These are phyloP conservation scores for Drosophila malerkotliana DNA, from an alignment of 1,140 invertebrate genomes.

Conservation along the genomic window DNA sequence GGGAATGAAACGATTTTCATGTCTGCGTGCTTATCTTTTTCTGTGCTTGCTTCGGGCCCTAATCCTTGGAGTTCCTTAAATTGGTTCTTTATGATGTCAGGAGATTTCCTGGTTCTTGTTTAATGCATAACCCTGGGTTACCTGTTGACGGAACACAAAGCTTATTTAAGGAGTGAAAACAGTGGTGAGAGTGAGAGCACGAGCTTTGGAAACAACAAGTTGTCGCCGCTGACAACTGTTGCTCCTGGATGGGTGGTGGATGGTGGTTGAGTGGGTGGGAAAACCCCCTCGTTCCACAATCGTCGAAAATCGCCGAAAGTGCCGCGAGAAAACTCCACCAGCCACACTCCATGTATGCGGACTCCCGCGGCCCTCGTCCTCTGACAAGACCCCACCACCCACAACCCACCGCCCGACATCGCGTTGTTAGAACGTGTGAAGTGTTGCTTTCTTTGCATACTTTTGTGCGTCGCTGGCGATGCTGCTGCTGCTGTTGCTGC, in stretches of 20 bases:
- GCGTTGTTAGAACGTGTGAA: conserved; percentile 77
- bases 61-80: conserved; percentile 1
- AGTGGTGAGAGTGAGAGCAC: not conserved
- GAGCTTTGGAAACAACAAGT: conserved; percentile 63
- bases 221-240: conserved; percentile 72
- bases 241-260: conserved; percentile 24
- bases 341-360: not conserved
- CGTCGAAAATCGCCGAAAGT: conserved; percentile 78
- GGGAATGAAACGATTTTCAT: conserved; percentile 53
- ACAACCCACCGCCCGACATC: conserved; percentile 6
- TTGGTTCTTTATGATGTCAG: conserved; percentile 1
- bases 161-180: not conserved
- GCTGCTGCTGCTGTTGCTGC: conserved; percentile 34
- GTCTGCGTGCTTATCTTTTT: conserved; percentile 24
- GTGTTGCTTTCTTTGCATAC: conserved; percentile 73
- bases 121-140: not conserved
- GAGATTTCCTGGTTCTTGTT: not conserved
- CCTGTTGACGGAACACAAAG: not conserved
- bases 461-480: conserved; percentile 67
- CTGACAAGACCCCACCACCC: not conserved
- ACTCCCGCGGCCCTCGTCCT: not conserved
- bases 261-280: not conserved
- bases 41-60: conserved; percentile 19
- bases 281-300: conserved; percentile 3
- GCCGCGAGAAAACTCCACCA: conserved; percentile 41